A percentile compares a stretch with the other conserved stretches of the same genome.
These are phyloP conservation scores for Alethe diademata DNA, from an alignment of 2,113 vertebrate species.

Conservation along the genomic window DNA sequence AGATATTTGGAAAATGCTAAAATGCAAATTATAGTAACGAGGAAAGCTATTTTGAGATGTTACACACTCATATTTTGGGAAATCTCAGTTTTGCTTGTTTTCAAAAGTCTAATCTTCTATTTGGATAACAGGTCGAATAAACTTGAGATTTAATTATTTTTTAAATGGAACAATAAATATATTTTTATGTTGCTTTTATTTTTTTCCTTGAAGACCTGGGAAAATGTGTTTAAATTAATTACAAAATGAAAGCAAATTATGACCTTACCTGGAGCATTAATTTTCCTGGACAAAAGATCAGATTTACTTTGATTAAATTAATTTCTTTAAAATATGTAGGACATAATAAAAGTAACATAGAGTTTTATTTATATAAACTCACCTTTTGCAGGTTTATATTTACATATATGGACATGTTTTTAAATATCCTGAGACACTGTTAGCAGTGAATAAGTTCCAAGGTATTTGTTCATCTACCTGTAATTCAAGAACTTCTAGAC, in stretches of 20 bases:
- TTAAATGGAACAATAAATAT: not conserved
- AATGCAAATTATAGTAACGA: not conserved
- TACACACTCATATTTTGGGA: not conserved
- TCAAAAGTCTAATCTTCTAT: not conserved
- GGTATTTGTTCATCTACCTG: not conserved
- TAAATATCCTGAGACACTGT: not conserved
- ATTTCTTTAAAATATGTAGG: not conserved
- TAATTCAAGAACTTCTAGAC: not conserved
- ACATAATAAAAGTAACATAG: not conserved
- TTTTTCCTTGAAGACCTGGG: not conserved
- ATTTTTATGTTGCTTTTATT: not conserved
- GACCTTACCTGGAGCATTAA: not conserved
- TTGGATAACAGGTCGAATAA: not conserved
- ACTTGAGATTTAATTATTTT: not conserved
- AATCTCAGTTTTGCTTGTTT: not conserved
- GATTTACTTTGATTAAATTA: not conserved
- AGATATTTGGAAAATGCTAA: not conserved
- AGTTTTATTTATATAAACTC: not conserved
- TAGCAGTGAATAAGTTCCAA: not conserved
- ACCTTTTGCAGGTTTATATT: not conserved
- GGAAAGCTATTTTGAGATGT: not conserved
- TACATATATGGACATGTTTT: not conserved
- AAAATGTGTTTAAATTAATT: not conserved
- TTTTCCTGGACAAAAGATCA: not conserved
- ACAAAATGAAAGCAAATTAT: not conserved